A percentile compares a stretch with the other conserved stretches of the same genome.
Evolutionary conservation across 37 sponge, comb jelly and placozoan species (phyloP).

Genomic region (Hormiphora californensis): DNA sequence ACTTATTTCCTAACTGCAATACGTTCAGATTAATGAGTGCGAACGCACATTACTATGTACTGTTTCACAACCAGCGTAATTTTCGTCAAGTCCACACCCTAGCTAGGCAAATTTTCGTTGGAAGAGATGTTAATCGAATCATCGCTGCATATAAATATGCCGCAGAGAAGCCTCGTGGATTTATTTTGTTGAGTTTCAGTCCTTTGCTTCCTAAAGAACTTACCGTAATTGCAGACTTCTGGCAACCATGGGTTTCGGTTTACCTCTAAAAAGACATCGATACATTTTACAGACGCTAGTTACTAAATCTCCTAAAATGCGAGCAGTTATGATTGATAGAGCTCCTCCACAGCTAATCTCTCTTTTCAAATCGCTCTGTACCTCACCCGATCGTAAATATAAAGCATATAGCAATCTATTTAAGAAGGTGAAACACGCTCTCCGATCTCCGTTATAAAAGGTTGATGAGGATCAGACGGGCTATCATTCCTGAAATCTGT

Average conservation of each 20-base stretch:
- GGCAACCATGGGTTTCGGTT: neutral
- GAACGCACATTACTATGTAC: neutral
- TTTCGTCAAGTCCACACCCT: constrained; percentile 21
- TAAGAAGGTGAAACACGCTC: too few relatives aligned
- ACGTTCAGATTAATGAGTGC: constrained; percentile 17
- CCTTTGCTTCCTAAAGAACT: neutral
- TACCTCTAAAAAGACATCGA: constrained; percentile 14
- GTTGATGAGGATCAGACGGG: too few relatives aligned
- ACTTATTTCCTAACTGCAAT: constrained; percentile 24
- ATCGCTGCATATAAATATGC: constrained; percentile 8
- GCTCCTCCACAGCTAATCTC: neutral
- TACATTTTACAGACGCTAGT: neutral
- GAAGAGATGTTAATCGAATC: neutral
- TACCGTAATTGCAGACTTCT: constrained; percentile 3
- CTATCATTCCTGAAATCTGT: too few relatives aligned
- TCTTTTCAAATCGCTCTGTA: neutral
- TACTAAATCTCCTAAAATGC: neutral
- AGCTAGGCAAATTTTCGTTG: constrained; percentile 18
- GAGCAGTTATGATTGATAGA: neutral
- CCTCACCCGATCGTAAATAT: too few relatives aligned
- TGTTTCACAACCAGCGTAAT: constrained; percentile 2
- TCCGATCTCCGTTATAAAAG: too few relatives aligned
- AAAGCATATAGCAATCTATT: too few relatives aligned
- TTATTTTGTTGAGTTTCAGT: neutral
- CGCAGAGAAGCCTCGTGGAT: neutral